Base-by-base conservation (phyloP, 1,140 invertebrate genomes). In the Neodiprion pinetum region DNA sequence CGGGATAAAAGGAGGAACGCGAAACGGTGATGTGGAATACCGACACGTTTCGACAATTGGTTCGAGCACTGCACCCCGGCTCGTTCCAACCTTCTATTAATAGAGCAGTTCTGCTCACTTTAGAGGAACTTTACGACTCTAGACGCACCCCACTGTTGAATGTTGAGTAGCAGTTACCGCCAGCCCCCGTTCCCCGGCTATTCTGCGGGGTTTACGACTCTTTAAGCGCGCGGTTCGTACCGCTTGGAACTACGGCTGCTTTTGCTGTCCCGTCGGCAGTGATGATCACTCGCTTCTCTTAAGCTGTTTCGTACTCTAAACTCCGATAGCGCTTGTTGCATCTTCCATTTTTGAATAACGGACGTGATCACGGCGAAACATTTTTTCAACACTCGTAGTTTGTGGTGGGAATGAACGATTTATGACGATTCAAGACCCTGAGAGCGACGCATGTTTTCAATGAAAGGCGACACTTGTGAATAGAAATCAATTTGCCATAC, bases 31-130 rank as follows among this genome's bases (percentile, higher is more conserved):
- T 74, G 76, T 77, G 73, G 77, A 81, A 80, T 79, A 40, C 79
- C 78, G 79, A 71, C 23, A 49, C 69, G 69, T 70, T 28, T 49
- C 79, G 74, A 79, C 80, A 82, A 82, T 82, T 80, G 81, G 81
- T 81, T 80, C 9, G 78, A 81, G 80, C 80, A 79, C 79, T 79
- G 81, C 28, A 40, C 28, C 28, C 28, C 28, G 28, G 28, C 28
- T 40, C 28, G 28, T 5, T 40, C 2, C 53, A 61, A 12, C 5
- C 53, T 61, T 17, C 53, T 61, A 61, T 61, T 83, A 83, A 83
- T 83, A 83, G 81, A 83, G 79, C 78, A 78, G 81, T 82, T 82
- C 80, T 80, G 77, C 77, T 80, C 81, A 81, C 78, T 81, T 82
- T 80, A 79, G 78, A 80, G 81, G 78, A 82, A 82, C 79, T 82